These are phyloP conservation scores for Leontocebus nigricollis DNA, from an alignment of 2,797 vertebrate genomes.

Conservation along the genomic window DNA sequence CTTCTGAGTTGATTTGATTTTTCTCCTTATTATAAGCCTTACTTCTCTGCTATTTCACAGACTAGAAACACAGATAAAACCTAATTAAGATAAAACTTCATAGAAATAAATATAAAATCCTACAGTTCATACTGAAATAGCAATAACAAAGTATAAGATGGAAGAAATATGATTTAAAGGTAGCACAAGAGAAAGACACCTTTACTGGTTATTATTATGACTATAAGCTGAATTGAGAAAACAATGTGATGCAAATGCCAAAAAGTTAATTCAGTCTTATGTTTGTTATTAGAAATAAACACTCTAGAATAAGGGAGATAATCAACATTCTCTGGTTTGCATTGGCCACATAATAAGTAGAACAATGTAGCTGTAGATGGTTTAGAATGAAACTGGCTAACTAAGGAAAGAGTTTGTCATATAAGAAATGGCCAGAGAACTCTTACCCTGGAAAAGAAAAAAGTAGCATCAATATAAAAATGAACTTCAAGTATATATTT, in stretches of 20 bases:
- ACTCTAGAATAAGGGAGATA: not conserved
- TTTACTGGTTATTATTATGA: not conserved
- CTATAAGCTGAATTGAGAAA: not conserved
- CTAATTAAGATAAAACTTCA: not conserved
- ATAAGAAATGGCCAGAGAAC: not conserved
- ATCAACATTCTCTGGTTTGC: not conserved
- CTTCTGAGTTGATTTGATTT: not conserved
- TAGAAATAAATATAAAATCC: not conserved
- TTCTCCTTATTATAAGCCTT: not conserved
- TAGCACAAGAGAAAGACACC: not conserved
- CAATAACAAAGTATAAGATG: not conserved
- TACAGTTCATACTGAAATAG: not conserved
- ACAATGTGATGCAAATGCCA: not conserved
- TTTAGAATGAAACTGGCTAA: not conserved
- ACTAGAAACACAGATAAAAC: not conserved
- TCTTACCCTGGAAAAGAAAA: not conserved
- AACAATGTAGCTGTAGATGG: not conserved
- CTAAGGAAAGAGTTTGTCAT: not conserved
- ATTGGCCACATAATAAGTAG: not conserved
- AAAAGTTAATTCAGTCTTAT: not conserved
- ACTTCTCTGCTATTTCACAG: not conserved
- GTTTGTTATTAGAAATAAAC: not conserved
- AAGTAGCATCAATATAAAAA: not conserved
- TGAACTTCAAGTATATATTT: not conserved
- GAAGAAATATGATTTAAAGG: slow-evolving; percentile 11